Evolutionary conservation across 1,140 invertebrate genomes (phyloP).

Genomic region (Anastatus disparis): DNA sequence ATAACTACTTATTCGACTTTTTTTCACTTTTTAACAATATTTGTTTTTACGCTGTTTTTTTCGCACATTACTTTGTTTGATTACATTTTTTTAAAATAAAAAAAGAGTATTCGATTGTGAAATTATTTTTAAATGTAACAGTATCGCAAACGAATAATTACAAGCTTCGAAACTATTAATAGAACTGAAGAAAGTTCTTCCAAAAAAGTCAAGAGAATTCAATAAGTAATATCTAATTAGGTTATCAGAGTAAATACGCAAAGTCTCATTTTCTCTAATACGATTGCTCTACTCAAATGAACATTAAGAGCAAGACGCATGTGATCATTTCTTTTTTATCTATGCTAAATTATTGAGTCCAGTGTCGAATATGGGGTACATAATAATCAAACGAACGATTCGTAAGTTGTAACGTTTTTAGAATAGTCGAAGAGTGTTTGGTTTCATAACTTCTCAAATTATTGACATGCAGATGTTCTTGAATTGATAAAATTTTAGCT

Average conservation of each 20-base stretch:
- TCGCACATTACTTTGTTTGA: not conserved
- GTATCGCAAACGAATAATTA: not conserved
- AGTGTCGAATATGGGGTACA: not conserved
- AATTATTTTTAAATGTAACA: not conserved
- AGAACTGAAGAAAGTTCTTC: constrained; percentile 3
- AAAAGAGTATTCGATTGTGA: not conserved
- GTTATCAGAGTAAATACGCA: constrained; percentile 31
- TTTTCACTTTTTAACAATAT: not conserved
- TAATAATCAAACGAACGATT: too few relatives aligned
- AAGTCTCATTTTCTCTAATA: constrained; percentile 30
- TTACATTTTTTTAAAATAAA: not conserved
- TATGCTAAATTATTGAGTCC: not conserved
- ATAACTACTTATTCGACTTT: too few relatives aligned
- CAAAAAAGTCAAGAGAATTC: constrained; percentile 17
- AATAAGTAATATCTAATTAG: constrained; percentile 28
- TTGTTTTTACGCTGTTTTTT: not conserved
- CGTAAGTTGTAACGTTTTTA: too few relatives aligned
- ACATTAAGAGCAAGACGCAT: constrained; percentile 19
- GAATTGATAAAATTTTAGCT: too few relatives aligned
- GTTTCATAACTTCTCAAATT: too few relatives aligned
- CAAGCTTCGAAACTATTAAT: not conserved
- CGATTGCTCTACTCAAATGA: constrained; percentile 14
- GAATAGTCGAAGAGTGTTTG: too few relatives aligned
- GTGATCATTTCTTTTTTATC: not conserved
- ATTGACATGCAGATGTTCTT: too few relatives aligned